Evolutionary conservation across 2,797 vertebrate species (phyloP).

Genomic region (Clarias pachynema): DNA sequence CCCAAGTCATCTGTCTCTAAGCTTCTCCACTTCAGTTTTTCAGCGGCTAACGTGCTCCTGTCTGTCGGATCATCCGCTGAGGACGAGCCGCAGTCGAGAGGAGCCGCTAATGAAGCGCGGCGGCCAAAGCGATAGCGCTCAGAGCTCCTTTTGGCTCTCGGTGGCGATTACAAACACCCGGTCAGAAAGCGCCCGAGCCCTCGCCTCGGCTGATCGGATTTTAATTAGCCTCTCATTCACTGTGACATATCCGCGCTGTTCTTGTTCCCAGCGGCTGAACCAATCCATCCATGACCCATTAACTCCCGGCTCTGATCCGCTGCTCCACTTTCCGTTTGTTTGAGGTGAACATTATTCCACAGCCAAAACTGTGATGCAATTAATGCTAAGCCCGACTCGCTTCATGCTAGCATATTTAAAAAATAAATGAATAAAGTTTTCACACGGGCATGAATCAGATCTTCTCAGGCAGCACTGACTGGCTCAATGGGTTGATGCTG

Average conservation of each 20-base stretch:
- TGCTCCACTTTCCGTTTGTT: conserved; percentile 37
- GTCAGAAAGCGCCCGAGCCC: conserved; percentile 32
- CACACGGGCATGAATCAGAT: neutral
- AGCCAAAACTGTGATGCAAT: conserved; percentile 22
- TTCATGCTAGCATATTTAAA: neutral
- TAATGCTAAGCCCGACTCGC: neutral
- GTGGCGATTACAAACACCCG: neutral
- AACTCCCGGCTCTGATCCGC: conserved; percentile 46
- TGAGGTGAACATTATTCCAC: conserved; percentile 40
- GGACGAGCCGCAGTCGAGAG: conserved; percentile 40
- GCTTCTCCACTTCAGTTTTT: conserved; percentile 59
- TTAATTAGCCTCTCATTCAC: conserved; percentile 52
- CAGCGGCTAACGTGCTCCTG: conserved; percentile 63
- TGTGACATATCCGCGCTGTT: conserved; percentile 35
- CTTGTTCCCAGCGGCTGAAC: conserved; percentile 45
- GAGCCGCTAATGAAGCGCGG: conserved; percentile 44
- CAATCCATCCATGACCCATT: conserved; percentile 53
- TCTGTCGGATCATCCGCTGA: conserved; percentile 37
- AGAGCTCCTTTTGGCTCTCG: conserved; percentile 8
- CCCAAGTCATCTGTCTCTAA: no score
- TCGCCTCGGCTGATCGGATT: conserved; percentile 43
- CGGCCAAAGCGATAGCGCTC: conserved; percentile 42
- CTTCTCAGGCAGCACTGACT: neutral
- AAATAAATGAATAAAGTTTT: neutral
- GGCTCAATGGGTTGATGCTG: no score